phyloP scores from a whole-genome alignment of 2,113 vertebrate genomes.

The Ailurus styani region DNA sequence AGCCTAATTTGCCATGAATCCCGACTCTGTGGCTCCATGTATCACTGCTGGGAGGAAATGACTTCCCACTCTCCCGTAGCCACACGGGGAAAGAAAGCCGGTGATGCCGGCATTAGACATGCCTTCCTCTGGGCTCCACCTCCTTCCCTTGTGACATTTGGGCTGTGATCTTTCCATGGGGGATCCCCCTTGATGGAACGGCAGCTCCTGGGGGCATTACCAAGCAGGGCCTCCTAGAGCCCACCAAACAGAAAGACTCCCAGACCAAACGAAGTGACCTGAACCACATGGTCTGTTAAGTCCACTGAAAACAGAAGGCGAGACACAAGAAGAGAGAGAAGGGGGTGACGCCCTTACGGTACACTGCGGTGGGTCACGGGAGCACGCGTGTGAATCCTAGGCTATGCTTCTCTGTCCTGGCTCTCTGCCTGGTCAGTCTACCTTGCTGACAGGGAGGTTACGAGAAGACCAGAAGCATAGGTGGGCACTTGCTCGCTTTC shows the following conservation, averaged over 20 bases:
- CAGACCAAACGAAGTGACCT: accelerated
- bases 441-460: neutral
- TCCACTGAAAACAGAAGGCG: too few species aligned
- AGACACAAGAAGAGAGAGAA: neutral
- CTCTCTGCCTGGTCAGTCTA: neutral
- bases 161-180: neutral
- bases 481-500: neutral
- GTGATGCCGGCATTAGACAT: accelerated
- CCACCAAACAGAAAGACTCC: neutral
- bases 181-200: neutral
- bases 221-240: neutral
- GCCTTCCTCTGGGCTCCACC: neutral
- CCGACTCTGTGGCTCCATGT: slow-evolving; percentile 9
- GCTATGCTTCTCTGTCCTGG: neutral
- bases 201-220: accelerated
- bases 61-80: neutral
- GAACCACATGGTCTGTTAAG: accelerated
- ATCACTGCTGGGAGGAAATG: neutral
- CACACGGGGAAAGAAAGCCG: neutral
- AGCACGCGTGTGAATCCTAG: neutral
- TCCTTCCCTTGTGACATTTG: neutral
- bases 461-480: neutral
- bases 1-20: slow-evolving; percentile 62
- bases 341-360: neutral
- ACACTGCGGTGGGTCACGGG: accelerated